Percentiles rank a stretch among this genome's conserved stretches.
These are phyloP conservation scores for Gnathonemus echidnorhynchus DNA, from an alignment of 2,113 vertebrate genomes.

Conservation along the genomic window DNA sequence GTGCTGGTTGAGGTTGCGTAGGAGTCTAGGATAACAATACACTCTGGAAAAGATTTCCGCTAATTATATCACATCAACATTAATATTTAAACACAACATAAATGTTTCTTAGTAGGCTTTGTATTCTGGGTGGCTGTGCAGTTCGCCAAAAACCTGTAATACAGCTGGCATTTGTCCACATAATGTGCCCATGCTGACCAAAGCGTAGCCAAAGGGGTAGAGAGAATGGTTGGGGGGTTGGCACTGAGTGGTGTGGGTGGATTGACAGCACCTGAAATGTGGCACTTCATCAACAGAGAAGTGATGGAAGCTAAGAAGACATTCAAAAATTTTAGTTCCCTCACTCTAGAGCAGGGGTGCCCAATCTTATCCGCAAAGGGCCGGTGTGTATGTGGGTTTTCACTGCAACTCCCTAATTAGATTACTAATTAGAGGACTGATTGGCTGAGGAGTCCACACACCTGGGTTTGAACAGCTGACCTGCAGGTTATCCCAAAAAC, in stretches of 20 bases:
- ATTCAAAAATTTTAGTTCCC: neutral
- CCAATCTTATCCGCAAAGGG: too few relatives aligned
- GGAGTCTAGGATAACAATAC: neutral
- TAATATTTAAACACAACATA: neutral
- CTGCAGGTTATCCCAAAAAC: too few relatives aligned
- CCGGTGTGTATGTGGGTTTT: too few relatives aligned
- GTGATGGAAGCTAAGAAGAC: neutral
- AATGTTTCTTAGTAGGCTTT: neutral
- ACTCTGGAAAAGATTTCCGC: neutral
- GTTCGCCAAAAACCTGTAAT: neutral
- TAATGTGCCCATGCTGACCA: neutral
- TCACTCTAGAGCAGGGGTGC: neutral
- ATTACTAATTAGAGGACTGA: too few relatives aligned
- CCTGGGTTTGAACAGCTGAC: too few relatives aligned
- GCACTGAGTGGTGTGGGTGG: neutral
- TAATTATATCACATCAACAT: neutral
- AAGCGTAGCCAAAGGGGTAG: neutral
- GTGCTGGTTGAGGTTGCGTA: neutral
- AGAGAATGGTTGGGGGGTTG: neutral
- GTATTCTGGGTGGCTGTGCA: neutral
- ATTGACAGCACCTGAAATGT: neutral
- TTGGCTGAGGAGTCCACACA: too few relatives aligned
- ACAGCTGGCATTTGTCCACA: neutral
- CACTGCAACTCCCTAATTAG: too few relatives aligned
- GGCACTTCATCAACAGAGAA: neutral